phyloP scores from a whole-genome alignment of 2,888 invertebrate species.

The Electrophaes corylata region DNA sequence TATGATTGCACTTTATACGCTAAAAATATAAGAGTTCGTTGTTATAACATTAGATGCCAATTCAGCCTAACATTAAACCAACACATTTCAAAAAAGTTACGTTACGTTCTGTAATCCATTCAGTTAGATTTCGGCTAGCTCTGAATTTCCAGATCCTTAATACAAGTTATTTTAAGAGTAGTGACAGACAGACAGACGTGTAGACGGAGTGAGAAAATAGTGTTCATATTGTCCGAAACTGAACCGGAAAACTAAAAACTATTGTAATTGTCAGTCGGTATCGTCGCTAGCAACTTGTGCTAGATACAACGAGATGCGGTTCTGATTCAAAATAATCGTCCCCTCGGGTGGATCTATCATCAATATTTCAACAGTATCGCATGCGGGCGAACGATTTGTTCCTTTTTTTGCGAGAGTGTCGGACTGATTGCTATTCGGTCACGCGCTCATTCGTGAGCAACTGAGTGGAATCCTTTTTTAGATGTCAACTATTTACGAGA shows the following conservation, averaged over 20 bases:
- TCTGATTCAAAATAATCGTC: conserved; percentile 60
- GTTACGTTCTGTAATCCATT: too few relatives aligned
- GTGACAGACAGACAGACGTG: too few relatives aligned
- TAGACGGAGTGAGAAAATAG: too few relatives aligned
- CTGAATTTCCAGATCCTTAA: too few relatives aligned
- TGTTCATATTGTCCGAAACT: too few relatives aligned
- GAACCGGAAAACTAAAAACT: conserved; percentile 54
- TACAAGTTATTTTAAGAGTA: too few relatives aligned
- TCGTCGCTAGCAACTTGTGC: conserved; percentile 49
- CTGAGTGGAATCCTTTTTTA: conserved; percentile 34
- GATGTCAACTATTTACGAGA: conserved; percentile 28
- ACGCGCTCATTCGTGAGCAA: conserved; percentile 52
- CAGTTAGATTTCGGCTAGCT: too few relatives aligned
- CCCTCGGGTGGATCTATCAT: conserved; percentile 67
- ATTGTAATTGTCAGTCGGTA: conserved; percentile 60
- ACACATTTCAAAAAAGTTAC: too few relatives aligned
- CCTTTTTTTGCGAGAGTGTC: conserved; percentile 53
- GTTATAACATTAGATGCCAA: too few relatives aligned
- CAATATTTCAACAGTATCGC: conserved; percentile 67
- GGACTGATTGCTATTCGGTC: conserved; percentile 57
- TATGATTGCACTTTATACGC: too few relatives aligned
- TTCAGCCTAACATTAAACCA: too few relatives aligned
- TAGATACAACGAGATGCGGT: conserved; percentile 56
- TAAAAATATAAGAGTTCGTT: too few relatives aligned
- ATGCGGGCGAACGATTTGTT: conserved; percentile 58